Base-by-base conservation (phyloP, 2,113 vertebrate species). In the Nycticorax nycticorax region DNA sequence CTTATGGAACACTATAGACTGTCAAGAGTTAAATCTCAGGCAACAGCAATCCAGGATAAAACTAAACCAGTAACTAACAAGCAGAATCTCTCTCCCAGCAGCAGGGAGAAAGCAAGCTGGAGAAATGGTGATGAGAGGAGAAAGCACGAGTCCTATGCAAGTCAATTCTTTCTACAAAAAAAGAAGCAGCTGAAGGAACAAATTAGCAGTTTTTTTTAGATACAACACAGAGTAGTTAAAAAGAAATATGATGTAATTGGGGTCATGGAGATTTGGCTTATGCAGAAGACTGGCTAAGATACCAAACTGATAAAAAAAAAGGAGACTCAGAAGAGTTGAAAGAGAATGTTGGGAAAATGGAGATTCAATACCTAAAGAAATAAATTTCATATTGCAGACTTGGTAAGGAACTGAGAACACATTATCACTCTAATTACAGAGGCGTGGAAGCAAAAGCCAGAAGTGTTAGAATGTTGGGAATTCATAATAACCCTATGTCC, bases 141-240 rank as follows among this genome's bases (percentile, higher is more conserved):
- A 67, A 71, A 88, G 55, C 19, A 67, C 9, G 6, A 77, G 41
- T 53, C 79, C 53, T 88, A 14, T 52, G 67, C 12, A 88, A 97
- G 64, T 77, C 53, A 90, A 68, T 83, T 73, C 57, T 78, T 89
- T 64, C 74, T 82, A 73, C 75, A 64, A 55, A 84, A 92, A 96
- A n/a, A 94, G 93, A 94, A 94, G 64, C 26, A 92, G 73, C 75
- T 92, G 69, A 94, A 96, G 84, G 81, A 91, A 84, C 57, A 95
- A 94, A 95, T 94, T 90, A 89, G 48, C 60, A 95, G 28, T 14
- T 2, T 74, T 88, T 93, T 97, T 89, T 64, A 88, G 77, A 64
- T 64, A 80, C 63, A 84, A 63, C 47, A 77, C 27, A 76, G 41
- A 71, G n/a, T 32, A 76, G 68, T 85, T 81, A 67, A 77, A 92